Percentiles rank a stretch among this genome's conserved stretches.
Conservation (phyloP, 1,140 invertebrate species). For the Calephelis nemesis region DNA sequence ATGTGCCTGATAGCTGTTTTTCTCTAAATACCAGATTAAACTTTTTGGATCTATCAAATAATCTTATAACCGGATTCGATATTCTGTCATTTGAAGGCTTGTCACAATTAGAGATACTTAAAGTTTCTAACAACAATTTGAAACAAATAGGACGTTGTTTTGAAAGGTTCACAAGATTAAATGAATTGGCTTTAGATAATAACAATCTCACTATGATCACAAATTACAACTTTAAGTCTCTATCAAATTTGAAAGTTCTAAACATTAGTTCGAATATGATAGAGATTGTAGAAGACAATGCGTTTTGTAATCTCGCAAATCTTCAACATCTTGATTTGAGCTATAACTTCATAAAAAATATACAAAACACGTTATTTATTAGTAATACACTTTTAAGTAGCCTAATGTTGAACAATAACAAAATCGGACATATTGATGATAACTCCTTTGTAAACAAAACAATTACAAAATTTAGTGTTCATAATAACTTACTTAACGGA, state of each 20-base stretch:
- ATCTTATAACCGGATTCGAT: background rate
- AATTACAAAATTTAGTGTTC: conserved; percentile 19
- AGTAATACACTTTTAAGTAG: conserved; percentile 31
- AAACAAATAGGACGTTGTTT: background rate
- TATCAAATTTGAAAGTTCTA: conserved; percentile 31
- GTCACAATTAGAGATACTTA: conserved; percentile 4
- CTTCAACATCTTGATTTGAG: conserved; percentile 42
- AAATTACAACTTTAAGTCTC: background rate
- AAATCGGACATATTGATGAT: conserved; percentile 36
- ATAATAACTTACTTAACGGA: background rate
- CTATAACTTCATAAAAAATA: conserved; percentile 41
- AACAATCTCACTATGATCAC: background rate
- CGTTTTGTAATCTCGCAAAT: conserved; percentile 19
- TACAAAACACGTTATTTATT: conserved; percentile 35
- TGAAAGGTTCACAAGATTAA: background rate
- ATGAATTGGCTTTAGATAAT: conserved; percentile 4
- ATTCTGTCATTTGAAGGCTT: conserved; percentile 11
- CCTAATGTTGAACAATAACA: conserved; percentile 46
- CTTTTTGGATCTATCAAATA: conserved; percentile 15
- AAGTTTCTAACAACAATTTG: conserved; percentile 9
- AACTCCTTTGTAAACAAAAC: conserved; percentile 34
- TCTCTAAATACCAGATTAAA: background rate
- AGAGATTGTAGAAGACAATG: background rate
- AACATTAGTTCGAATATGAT: conserved; percentile 48
- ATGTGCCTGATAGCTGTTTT: background rate